Conservation (phyloP, 2,113 vertebrate genomes). For the Amphiprion ocellaris region DNA sequence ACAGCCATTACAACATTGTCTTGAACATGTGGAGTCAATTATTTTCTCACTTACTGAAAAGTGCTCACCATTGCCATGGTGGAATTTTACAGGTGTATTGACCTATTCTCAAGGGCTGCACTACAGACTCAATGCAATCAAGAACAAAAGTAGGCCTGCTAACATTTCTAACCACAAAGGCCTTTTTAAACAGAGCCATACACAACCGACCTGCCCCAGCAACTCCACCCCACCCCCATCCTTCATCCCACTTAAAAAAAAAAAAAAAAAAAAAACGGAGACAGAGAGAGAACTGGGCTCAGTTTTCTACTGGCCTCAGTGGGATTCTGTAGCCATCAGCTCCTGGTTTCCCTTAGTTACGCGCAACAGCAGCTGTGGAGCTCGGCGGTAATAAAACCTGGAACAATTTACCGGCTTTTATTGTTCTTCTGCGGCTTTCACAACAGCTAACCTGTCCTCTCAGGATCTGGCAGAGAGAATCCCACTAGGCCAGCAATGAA, state of each 20-base stretch:
- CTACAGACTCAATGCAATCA: conserved; percentile 78
- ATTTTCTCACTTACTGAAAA: conserved; percentile 78
- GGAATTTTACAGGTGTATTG: conserved; percentile 81
- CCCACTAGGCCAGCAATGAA: conserved; percentile 93
- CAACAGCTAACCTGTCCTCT: conserved; percentile 92
- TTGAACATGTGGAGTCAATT: conserved; percentile 76
- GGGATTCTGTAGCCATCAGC: conserved; percentile 86
- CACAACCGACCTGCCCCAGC: conserved; percentile 43
- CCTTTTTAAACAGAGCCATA: conserved; percentile 75
- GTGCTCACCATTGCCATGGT: conserved; percentile 67
- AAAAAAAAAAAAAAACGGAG: conserved; percentile 37
- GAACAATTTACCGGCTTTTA: conserved; percentile 98
- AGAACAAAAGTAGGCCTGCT: conserved; percentile 75
- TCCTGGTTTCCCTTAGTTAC: conserved; percentile 90
- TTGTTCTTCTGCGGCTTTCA: conserved; percentile 95
- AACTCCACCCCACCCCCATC: conserved; percentile 43
- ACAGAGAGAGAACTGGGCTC: conserved; percentile 56
- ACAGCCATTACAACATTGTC: conserved; percentile 71
- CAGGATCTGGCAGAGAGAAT: conserved; percentile 88
- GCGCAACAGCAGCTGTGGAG: conserved; percentile 92
- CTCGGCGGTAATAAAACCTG: conserved; percentile 92
- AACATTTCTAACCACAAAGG: conserved; percentile 78
- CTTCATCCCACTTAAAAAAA: conserved; percentile 49
- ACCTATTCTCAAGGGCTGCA: conserved; percentile 76
- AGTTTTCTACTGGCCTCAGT: conserved; percentile 74